Conservation (phyloP, 2,888 invertebrate species). For the Mesorhabditis spiculigera region DNA sequence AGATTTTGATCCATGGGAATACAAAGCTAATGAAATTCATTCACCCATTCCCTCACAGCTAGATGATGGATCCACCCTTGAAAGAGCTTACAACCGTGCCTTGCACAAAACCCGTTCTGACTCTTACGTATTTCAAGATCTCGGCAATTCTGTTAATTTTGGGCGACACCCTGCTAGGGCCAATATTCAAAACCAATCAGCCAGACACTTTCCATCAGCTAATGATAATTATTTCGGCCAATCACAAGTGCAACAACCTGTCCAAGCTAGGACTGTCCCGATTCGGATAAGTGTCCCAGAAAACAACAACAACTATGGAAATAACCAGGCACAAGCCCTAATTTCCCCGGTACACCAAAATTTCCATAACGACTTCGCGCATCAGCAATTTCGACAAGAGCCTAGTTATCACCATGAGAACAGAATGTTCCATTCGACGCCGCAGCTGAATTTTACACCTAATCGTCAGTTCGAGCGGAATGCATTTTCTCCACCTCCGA, state of each 20-base stretch:
- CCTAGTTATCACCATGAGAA: neutral
- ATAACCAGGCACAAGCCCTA: neutral
- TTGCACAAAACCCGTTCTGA: neutral
- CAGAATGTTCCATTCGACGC: neutral
- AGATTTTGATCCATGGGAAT: conserved; percentile 4
- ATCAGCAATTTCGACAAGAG: neutral
- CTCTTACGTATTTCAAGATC: neutral
- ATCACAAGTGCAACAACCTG: too few species aligned
- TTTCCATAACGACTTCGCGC: neutral
- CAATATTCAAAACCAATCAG: neutral
- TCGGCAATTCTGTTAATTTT: neutral
- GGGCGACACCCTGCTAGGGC: neutral
- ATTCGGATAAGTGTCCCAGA: too few species aligned
- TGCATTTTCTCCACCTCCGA: neutral
- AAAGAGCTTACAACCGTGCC: conserved; percentile 1
- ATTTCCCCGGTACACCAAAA: neutral
- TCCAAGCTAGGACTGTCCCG: too few species aligned
- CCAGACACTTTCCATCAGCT: neutral
- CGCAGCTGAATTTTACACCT: neutral
- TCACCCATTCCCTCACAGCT: neutral
- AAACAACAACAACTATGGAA: neutral
- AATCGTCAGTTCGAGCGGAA: neutral
- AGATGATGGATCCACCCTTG: neutral
- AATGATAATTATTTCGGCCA: neutral
- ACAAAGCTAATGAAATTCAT: neutral